phyloP scores from a whole-genome alignment of 64 coral and sea anemone genomes.

The Stylophora pistillata region DNA sequence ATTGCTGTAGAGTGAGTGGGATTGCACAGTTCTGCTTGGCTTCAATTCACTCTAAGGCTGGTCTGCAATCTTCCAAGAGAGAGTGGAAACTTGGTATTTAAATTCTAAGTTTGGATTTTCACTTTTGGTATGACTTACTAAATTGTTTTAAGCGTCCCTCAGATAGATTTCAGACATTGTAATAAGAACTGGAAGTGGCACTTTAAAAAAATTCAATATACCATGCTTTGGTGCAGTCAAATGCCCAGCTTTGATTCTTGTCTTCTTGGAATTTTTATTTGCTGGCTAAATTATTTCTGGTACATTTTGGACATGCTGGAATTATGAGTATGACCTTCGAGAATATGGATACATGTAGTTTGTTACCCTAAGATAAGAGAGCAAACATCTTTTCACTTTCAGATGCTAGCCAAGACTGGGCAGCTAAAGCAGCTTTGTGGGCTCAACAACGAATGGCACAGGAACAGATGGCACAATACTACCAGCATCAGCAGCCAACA shows the following conservation, averaged over 20 bases:
- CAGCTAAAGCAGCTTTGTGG: constrained; percentile 90
- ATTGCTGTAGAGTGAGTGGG: neutral
- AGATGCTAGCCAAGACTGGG: constrained; percentile 93
- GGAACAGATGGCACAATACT: constrained; percentile 74
- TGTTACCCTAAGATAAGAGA: neutral
- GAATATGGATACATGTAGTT: neutral
- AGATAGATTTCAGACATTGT: too few species aligned
- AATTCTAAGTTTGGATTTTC: too few species aligned
- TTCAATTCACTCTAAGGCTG: too few species aligned
- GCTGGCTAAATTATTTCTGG: too few species aligned
- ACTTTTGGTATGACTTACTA: too few species aligned
- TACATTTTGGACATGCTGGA: too few species aligned
- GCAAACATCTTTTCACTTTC: constrained; percentile 7
- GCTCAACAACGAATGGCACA: constrained; percentile 90
- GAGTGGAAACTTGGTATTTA: neutral
- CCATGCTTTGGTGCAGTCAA: neutral
- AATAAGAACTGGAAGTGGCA: neutral
- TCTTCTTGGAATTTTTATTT: neutral
- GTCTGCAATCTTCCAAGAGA: neutral
- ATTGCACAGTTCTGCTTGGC: too few species aligned
- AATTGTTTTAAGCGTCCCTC: too few species aligned
- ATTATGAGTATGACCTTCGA: too few species aligned
- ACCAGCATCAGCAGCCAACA: constrained; percentile 63
- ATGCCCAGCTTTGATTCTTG: too few species aligned
- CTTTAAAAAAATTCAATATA: neutral